Percentiles rank a stretch among this genome's conserved stretches.
phyloP scores from a whole-genome alignment of 2,113 vertebrate species.

The Bostrychus sinensis region DNA sequence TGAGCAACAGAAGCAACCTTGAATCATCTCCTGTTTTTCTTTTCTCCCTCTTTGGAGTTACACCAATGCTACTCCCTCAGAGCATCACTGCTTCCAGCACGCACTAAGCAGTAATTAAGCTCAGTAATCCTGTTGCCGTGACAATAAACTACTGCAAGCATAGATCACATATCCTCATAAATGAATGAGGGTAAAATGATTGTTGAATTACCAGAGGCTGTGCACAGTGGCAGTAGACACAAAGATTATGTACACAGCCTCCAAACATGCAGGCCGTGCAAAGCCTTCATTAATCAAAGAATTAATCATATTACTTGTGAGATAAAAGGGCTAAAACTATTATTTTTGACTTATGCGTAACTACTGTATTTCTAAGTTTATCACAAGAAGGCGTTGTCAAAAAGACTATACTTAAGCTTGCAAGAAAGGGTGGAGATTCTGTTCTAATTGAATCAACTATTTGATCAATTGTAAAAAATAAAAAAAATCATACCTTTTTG shows the following conservation, averaged over 20 bases:
- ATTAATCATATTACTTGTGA: constrained; percentile 45
- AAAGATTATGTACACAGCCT: constrained; percentile 35
- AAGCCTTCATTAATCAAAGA: constrained; percentile 54
- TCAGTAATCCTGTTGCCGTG: constrained; percentile 52
- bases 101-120: constrained; percentile 54
- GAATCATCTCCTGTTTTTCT: constrained; percentile 7
- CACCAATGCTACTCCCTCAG: constrained; percentile 2
- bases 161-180: constrained; percentile 53
- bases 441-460: not conserved
- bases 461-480: not conserved
- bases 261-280: constrained; percentile 1
- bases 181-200: constrained; percentile 55
- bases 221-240: constrained; percentile 23
- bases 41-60: constrained; percentile 6
- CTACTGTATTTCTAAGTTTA: not conserved
- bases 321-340: constrained; percentile 31
- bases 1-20: constrained; percentile 19
- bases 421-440: not conserved
- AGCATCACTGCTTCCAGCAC: constrained; percentile 32
- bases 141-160: constrained; percentile 54
- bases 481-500: not conserved
- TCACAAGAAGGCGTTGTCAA: not conserved
- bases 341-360: not conserved
- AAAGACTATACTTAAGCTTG: not conserved
- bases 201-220: constrained; percentile 51